Base-by-base conservation (phyloP, 2,113 vertebrate species). In the Saccopteryx bilineata region DNA sequence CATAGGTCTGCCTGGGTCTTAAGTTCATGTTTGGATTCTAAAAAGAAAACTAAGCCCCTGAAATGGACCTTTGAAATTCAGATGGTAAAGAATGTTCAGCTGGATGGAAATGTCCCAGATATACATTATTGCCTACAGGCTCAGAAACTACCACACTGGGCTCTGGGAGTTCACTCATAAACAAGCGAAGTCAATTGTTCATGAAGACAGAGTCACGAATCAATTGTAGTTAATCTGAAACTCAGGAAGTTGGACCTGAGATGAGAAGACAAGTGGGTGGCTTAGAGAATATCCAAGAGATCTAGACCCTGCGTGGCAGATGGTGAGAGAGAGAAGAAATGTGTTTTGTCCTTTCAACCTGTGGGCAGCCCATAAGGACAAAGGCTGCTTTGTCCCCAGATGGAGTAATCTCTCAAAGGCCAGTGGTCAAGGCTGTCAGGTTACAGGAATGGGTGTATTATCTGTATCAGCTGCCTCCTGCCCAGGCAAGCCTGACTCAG, bases 401-500 rank as follows among this genome's bases (percentile, higher is more conserved):
- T 15, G 15, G 33, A n/a, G 15, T 9, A 60, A 39, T 26, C n/a
- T 1, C 60, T 63, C 23, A n/a, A 23, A 93, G 65, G 12, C 28
- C 76, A 87, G 65, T n/a, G 66, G 72, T 78, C 75, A 85, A 54
- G 8, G 26, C 46, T 85, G 52, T 79, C 87, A 72, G 56, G 23
- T 85, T 95, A 65, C 24, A 9, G 83, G 63, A 95, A 94, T 31
- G 46, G 61, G 39, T 39, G 26, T 61, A 31, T 82, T 92, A 52
- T 75, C 46, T 56, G 56, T 19, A 56, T 79, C 65, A 52, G 83
- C 50, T 87, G 50, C 33, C 66, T 91, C 56, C 52, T 85, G 79
- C 72, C 82, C 61, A 60, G 58, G 90, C 31, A 61, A 78, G 50
- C n/a, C 68, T 96, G 96, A 96, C 96, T 97, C 96, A 96, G 74